phyloP scores from a whole-genome alignment of 2,797 vertebrate species.

The Mastacembelus armatus region DNA sequence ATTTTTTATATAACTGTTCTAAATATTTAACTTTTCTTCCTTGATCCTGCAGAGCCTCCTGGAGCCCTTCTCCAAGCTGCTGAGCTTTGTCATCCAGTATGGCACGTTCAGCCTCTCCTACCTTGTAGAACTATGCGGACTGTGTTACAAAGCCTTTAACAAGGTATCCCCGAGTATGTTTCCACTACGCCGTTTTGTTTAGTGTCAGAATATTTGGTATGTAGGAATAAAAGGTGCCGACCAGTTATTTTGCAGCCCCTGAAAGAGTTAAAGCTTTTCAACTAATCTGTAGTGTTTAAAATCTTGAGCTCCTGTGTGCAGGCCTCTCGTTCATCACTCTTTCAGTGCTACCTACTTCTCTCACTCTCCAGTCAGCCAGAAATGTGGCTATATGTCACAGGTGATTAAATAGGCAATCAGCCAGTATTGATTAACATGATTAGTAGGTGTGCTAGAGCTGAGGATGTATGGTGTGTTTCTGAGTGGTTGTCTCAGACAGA shows the following conservation, averaged over 20 bases:
- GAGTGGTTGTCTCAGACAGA: constrained; percentile 65
- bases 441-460: constrained; percentile 70
- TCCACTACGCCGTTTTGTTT: background rate
- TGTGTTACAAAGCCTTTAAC: constrained; percentile 97
- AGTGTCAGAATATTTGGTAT: background rate
- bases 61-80: constrained; percentile 97
- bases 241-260: background rate
- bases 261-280: constrained; percentile 63
- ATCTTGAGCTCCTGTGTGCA: constrained; percentile 52
- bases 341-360: constrained; percentile 58
- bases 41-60: constrained; percentile 89
- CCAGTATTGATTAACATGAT: constrained; percentile 84
- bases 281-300: constrained; percentile 58
- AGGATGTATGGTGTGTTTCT: constrained; percentile 68
- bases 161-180: constrained; percentile 85
- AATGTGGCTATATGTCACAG: constrained; percentile 72
- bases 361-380: constrained; percentile 63
- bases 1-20: too few species aligned
- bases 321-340: constrained; percentile 62
- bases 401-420: constrained; percentile 85
- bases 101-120: constrained; percentile 95
- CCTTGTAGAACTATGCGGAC: constrained; percentile 95
- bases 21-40: constrained; percentile 12
- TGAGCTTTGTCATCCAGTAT: constrained; percentile 98
- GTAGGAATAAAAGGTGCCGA: constrained; percentile 18